Base-by-base conservation (phyloP, 1,140 invertebrate species). In the Metaphire vulgaris region DNA sequence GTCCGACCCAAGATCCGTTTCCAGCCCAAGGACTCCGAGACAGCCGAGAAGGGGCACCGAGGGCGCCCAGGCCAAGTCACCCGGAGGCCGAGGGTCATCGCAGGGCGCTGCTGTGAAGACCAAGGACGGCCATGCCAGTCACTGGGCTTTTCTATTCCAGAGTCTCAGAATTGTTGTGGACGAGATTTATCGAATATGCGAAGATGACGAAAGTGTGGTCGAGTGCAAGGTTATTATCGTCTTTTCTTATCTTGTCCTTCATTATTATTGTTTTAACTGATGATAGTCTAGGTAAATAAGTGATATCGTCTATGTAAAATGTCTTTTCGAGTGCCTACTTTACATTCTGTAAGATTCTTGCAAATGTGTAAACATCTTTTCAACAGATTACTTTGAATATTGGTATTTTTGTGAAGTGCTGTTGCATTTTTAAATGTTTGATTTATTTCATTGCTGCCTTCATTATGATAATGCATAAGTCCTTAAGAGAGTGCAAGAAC, bases 61-160 rank as follows among this genome's bases (percentile, higher is more conserved):
- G 2, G 29, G 2, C 2, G 64, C 29, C 12, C 21, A n/a, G 68
- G 26, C 12, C 12, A 29, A 32, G n/a, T 67, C 41, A 1, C n/a
- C 12, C 2, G 75, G 30, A 15, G 16, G 30, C n/a, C n/a, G 26
- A 71, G 30, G 70, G 33, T 29, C 26, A 75, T 0, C 15, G 30
- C 67, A 72, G 41, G 21, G 6, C 21, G 28, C 21, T 29, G 29
- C 41, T 31, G 28, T 73, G 12, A 84, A 80, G 74, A 85, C 83
- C 77, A 74, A 78, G 0, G 94, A 96, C 87, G 85, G 96, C 28
- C 89, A 93, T 80, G 93, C 93, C 29, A 86, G 95, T 67, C 97
- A 97, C 84, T 98, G 96, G 96, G 93, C 94, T 1, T 90, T 96
- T 82, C 86, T 98, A 34, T 97, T 97, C 88, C 94, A 95, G 67